Conservation (phyloP, 1,140 invertebrate species). For the Drosophila guanche region DNA sequence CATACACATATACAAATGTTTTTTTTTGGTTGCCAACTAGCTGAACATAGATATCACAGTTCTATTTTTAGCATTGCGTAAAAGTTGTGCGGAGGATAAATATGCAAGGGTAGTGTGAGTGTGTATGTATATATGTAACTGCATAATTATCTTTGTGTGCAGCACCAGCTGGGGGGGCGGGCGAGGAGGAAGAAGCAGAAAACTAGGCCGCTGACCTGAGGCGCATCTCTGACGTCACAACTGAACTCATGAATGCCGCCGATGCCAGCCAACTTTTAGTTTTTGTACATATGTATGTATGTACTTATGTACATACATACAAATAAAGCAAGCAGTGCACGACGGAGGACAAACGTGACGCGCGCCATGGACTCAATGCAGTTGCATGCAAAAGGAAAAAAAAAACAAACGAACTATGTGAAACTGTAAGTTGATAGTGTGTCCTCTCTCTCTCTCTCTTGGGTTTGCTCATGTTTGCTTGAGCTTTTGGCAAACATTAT, state of each 20-base stretch:
- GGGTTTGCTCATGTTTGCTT: neutral
- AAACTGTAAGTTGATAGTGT: constrained; percentile 17
- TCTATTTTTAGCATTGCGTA: constrained; percentile 71
- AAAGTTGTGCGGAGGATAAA: constrained; percentile 45
- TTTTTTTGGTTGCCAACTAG: constrained; percentile 21
- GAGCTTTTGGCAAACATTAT: neutral
- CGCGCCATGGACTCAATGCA: constrained; percentile 29
- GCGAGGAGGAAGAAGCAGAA: constrained; percentile 30
- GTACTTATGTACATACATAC: too few species aligned
- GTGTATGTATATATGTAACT: constrained; percentile 37
- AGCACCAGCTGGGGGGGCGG: neutral
- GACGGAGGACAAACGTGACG: constrained; percentile 51
- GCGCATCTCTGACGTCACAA: constrained; percentile 80
- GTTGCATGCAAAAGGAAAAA: constrained; percentile 24
- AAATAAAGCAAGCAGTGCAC: neutral
- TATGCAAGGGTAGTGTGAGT: constrained; percentile 3
- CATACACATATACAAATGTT: constrained; percentile 1
- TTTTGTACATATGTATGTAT: constrained; percentile 5
- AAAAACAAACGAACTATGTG: constrained; percentile 4
- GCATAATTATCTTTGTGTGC: constrained; percentile 52
- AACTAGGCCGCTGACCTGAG: constrained; percentile 83
- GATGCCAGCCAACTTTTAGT: constrained; percentile 28
- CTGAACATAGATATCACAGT: constrained; percentile 66
- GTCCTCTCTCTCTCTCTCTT: constrained; percentile 3
- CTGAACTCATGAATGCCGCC: constrained; percentile 74